Evolutionary conservation across 2,888 invertebrate genomes (phyloP).

Genomic region (Ischnura elegans): DNA sequence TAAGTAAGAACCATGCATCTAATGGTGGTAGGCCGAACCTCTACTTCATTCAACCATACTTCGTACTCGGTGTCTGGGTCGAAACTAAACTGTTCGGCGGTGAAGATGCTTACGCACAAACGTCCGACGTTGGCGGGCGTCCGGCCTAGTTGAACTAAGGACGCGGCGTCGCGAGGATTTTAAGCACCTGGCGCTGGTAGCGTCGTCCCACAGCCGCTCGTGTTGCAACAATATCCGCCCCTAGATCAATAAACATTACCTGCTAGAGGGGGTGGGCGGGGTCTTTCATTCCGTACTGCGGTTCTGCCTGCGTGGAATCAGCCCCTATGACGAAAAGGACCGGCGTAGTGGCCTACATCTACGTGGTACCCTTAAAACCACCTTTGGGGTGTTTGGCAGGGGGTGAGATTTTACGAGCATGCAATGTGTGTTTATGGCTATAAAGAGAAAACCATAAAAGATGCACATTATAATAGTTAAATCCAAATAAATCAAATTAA

Average conservation of each 20-base stretch:
- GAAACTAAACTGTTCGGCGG: too few species aligned
- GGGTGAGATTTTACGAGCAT: too few species aligned
- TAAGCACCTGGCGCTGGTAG: neutral
- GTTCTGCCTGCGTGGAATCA: neutral
- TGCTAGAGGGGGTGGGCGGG: neutral
- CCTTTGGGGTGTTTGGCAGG: neutral
- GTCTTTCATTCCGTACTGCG: neutral
- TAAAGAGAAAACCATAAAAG: too few species aligned
- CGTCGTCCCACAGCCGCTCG: neutral
- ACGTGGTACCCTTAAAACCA: neutral
- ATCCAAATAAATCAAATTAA: too few species aligned
- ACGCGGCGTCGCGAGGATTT: neutral
- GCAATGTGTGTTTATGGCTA: too few species aligned
- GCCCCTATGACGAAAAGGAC: neutral
- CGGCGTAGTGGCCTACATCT: neutral
- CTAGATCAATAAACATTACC: constrained; percentile 1
- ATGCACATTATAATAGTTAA: too few species aligned
- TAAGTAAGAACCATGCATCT: too few species aligned
- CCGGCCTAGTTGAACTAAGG: neutral
- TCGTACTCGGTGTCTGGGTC: too few species aligned
- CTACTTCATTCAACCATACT: too few species aligned
- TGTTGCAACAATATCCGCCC: neutral
- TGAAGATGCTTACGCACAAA: too few species aligned
- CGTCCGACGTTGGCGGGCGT: too few species aligned
- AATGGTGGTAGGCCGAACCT: too few species aligned